These are phyloP conservation scores for Clytia hemisphaerica DNA, from an alignment of 30 jellyfish, hydroid and myxozoan species.

Conservation along the genomic window DNA sequence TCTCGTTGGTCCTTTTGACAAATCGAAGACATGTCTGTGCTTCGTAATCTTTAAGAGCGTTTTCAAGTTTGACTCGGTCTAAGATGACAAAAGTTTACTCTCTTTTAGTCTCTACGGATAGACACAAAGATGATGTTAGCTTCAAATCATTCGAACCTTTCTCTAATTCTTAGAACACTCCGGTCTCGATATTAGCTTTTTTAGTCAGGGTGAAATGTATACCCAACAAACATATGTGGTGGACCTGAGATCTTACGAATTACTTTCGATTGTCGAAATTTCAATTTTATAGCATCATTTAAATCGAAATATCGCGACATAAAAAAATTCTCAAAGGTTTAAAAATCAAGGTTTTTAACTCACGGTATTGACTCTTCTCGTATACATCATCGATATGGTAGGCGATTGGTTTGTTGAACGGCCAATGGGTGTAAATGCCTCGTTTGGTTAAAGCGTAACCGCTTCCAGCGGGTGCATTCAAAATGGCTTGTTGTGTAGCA, in stretches of 20 bases:
- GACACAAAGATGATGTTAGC: too few species aligned
- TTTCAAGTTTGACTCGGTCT: background rate
- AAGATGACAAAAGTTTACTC: too few species aligned
- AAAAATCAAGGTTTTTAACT: background rate
- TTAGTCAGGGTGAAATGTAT: too few species aligned
- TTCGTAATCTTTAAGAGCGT: background rate
- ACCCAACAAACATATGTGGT: too few species aligned
- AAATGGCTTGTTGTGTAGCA: background rate
- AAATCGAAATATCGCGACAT: background rate
- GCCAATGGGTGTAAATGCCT: conserved; percentile 12
- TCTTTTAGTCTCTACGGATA: too few species aligned
- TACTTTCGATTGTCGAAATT: background rate
- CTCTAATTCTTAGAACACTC: too few species aligned
- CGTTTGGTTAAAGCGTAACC: conserved; percentile 10
- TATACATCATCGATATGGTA: background rate
- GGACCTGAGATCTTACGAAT: too few species aligned
- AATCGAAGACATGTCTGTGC: background rate
- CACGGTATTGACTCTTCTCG: too few species aligned
- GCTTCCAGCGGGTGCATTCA: too few species aligned
- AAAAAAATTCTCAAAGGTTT: background rate
- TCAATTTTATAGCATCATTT: background rate
- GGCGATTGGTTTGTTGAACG: background rate
- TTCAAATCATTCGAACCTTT: too few species aligned
- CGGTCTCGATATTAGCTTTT: too few species aligned
- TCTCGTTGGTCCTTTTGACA: background rate